phyloP scores from a whole-genome alignment of 2,113 vertebrate species.

The Amphilophus citrinellus region DNA sequence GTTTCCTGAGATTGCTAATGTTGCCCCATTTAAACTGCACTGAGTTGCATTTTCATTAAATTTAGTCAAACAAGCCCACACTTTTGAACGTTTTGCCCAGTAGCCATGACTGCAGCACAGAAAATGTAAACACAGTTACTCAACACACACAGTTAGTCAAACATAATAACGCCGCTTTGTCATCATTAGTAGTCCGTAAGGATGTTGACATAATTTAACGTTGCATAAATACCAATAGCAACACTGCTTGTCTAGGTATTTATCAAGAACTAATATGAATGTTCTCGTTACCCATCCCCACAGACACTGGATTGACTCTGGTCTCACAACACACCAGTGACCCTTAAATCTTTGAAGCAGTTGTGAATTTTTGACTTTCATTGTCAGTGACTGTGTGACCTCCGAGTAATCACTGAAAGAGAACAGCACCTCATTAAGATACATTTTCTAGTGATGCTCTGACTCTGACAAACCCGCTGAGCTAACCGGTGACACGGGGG shows the following conservation, averaged over 20 bases:
- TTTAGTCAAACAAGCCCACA: background rate
- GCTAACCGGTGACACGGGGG: background rate
- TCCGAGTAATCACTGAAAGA: background rate
- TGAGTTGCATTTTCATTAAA: background rate
- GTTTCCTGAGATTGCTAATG: background rate
- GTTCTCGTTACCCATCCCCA: background rate
- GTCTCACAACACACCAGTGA: background rate
- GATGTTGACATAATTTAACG: conserved; percentile 1
- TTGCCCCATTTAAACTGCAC: background rate
- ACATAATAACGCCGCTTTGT: background rate
- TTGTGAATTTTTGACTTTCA: conserved; percentile 28
- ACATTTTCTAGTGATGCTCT: background rate
- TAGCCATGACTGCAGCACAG: background rate
- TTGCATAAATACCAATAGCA: background rate
- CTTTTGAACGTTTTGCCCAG: background rate
- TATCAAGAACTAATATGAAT: background rate
- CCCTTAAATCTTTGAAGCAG: background rate
- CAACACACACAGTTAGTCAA: background rate
- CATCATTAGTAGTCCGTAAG: background rate
- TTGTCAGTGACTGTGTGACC: conserved; percentile 24
- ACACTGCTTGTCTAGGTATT: background rate
- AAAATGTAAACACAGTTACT: background rate
- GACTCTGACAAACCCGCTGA: conserved; percentile 1
- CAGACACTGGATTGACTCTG: background rate
- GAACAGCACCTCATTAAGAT: background rate